Conservation (phyloP, 2,888 invertebrate genomes). For the Acleris emargana region DNA sequence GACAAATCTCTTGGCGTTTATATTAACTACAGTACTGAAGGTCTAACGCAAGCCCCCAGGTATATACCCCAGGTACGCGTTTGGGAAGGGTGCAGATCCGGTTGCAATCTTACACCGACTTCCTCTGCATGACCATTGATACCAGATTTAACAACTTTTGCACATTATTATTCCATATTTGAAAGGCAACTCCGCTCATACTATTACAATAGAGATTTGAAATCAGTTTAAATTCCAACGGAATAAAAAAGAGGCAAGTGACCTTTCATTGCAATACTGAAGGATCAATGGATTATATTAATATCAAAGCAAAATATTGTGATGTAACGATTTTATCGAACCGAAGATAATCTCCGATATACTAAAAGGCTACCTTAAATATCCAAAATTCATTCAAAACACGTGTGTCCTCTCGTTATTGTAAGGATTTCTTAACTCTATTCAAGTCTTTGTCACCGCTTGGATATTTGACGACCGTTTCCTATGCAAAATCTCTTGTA, state of each 20-base stretch:
- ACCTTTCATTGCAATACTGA: not conserved
- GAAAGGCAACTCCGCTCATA: slow-evolving; percentile 7
- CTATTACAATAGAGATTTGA: not conserved
- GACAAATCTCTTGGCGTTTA: no score
- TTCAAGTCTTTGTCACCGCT: slow-evolving; percentile 62
- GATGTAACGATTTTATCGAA: slow-evolving; percentile 45
- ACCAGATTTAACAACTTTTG: slow-evolving; percentile 6
- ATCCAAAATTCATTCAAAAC: slow-evolving; percentile 68
- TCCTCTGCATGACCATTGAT: slow-evolving; percentile 54
- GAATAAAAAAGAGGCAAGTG: slow-evolving; percentile 8
- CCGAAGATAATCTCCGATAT: slow-evolving; percentile 62
- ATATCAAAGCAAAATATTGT: slow-evolving; percentile 36
- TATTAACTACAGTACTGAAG: no score
- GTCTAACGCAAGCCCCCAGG: no score
- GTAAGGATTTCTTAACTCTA: slow-evolving; percentile 59
- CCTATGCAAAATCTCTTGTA: slow-evolving; percentile 80
- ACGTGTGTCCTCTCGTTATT: slow-evolving; percentile 73
- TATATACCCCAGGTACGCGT: slow-evolving; percentile 19
- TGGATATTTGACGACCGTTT: slow-evolving; percentile 74
- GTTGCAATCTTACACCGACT: slow-evolving; percentile 76
- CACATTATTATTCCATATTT: slow-evolving; percentile 9
- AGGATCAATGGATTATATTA: slow-evolving; percentile 1
- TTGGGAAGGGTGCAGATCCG: slow-evolving; percentile 69
- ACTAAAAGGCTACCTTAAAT: slow-evolving; percentile 58
- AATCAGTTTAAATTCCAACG: slow-evolving; percentile 12